Conservation (phyloP, 2,797 vertebrate genomes). For the Mycteria americana region DNA sequence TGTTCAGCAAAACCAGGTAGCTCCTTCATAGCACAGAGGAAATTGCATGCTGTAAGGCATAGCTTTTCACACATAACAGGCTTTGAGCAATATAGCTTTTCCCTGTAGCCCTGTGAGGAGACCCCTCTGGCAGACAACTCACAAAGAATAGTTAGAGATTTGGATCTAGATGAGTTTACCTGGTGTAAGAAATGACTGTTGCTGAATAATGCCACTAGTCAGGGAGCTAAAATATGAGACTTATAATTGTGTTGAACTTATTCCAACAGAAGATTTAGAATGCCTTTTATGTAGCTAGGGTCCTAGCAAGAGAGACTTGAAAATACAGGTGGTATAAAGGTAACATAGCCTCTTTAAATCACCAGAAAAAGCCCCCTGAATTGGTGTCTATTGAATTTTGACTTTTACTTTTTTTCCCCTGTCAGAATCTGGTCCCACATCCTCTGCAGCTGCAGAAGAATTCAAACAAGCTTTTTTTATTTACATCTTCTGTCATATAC, state of each 20-base stretch:
- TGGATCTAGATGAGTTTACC: neutral
- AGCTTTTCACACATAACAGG: neutral
- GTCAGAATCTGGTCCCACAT: constrained; percentile 6
- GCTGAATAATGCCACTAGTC: neutral
- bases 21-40: neutral
- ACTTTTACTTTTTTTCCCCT: neutral
- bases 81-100: neutral
- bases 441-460: constrained; percentile 47
- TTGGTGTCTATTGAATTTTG: neutral
- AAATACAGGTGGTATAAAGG: neutral
- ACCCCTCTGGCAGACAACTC: neutral
- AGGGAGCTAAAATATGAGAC: neutral
- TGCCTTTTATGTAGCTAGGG: neutral
- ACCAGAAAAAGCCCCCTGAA: neutral
- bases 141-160: neutral
- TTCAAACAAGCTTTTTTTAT: neutral
- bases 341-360: neutral
- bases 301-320: neutral
- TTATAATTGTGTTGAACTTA: neutral
- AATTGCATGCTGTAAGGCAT: fast-evolving
- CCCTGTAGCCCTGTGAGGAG: neutral
- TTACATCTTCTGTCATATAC: neutral
- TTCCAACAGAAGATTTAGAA: neutral
- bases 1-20: neutral
- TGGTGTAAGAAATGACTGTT: neutral